Base-by-base conservation (phyloP, 1,140 invertebrate species). In the Metaphire vulgaris region DNA sequence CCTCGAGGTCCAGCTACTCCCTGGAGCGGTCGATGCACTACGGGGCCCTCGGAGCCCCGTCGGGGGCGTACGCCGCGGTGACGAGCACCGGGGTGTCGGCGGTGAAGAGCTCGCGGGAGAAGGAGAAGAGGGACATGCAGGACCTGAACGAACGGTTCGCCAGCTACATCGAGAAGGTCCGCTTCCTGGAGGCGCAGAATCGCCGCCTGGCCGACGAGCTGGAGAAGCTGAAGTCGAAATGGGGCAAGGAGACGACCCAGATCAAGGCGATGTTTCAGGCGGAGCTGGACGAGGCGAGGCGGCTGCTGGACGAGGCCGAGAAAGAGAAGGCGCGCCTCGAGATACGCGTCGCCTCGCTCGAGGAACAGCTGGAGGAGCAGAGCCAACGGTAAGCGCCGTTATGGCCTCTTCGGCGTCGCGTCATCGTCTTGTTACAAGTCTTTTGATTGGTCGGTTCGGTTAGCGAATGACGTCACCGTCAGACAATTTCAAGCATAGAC, bases 71-170 rank as follows among this genome's bases (percentile, higher is more conserved):
- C 76, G 76, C 80, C 31, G 80, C 81, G 71, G 79, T 85, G n/a
- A 81, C 83, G 28, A 80, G 77, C 72, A 80, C 81, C 29, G 83
- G 87, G 14, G 86, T 87, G 16, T 79, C 80, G 28, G 81, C 81
- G 64, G 85, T 88, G 72, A 82, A 85, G 70, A 82, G 83, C 68
- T 82, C 78, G 32, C 82, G 88, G 21, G 87, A 88, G 79, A 84
- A 84, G 74, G 79, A 79, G 74, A 79, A 79, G 70, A 79, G 74
- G 29, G 77, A 79, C 34, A 72, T 79, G 74, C 77, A 79, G 33
- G 78, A 79, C 29, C 65, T 79, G 64, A 79, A 79, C 70, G 78
- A 79, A 66, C 34, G 79, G n/a, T 79, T 79, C 67, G 78, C 78
- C 34, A 73, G 41, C 41, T 79, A 79, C 70, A 79, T 79, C 34